phyloP scores from a whole-genome alignment of 2,113 vertebrate species.

The Climacteris rufus region DNA sequence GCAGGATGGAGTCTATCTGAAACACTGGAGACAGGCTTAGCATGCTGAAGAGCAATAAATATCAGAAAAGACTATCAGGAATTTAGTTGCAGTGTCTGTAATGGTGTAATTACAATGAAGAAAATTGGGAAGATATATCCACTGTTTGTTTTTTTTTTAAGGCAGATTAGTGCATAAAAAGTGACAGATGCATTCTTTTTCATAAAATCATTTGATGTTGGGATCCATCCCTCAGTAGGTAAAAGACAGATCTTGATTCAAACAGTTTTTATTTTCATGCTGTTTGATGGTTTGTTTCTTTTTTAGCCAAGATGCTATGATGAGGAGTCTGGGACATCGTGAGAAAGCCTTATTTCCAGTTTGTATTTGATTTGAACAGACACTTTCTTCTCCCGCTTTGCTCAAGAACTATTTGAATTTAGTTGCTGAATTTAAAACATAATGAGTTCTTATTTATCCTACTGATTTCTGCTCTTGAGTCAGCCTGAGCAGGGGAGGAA shows the following conservation, averaged over 20 bases:
- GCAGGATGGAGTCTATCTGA: not conserved
- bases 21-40: not conserved
- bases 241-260: not conserved
- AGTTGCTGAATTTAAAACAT: not conserved
- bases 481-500: not conserved
- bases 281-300: not conserved
- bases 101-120: not conserved
- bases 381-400: not conserved
- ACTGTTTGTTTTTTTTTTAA: not conserved
- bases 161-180: not conserved
- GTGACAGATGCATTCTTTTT: not conserved
- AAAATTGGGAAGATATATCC: not conserved
- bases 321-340: not conserved
- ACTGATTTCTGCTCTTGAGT: not conserved
- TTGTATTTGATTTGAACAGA: not conserved
- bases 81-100: not conserved
- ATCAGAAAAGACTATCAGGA: not conserved
- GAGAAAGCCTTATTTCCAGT: not conserved
- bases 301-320: not conserved
- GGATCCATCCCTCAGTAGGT: not conserved
- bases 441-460: not conserved
- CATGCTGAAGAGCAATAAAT: conserved; percentile 6
- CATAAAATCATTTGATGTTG: not conserved
- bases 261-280: not conserved
- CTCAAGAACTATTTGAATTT: not conserved